These are phyloP conservation scores for Echinometra lucunter DNA, from an alignment of 53 echinoderm and acorn worm species.

Conservation along the genomic window DNA sequence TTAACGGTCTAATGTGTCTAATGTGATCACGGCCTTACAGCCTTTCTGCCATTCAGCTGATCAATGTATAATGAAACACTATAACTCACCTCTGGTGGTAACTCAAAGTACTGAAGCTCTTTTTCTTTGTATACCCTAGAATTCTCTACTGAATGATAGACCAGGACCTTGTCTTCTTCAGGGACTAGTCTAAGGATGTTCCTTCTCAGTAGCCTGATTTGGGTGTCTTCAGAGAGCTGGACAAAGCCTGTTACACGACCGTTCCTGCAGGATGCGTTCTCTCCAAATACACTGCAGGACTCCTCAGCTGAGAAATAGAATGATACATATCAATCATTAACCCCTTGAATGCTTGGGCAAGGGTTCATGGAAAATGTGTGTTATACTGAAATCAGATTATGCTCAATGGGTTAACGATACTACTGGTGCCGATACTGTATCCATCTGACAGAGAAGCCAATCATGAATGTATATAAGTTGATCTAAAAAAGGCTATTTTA, in stretches of 20 bases:
- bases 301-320: conserved; percentile 76
- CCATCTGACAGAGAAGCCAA: no score
- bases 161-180: conserved; percentile 81
- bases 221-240: conserved; percentile 72
- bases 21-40: background rate
- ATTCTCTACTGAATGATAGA: conserved; percentile 93
- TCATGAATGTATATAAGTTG: no score
- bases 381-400: no score
- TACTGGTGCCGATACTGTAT: no score
- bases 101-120: conserved; percentile 86
- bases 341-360: no score
- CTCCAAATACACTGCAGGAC: conserved; percentile 80
- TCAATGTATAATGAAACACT: background rate
- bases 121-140: conserved; percentile 86
- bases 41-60: background rate
- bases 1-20: no score
- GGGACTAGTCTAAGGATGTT: conserved; percentile 85
- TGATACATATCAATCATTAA: background rate
- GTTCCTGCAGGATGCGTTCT: conserved; percentile 71
- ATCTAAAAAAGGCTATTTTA: no score
- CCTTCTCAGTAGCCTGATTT: conserved; percentile 81
- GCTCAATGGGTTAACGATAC: no score
- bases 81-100: conserved; percentile 88
- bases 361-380: no score
- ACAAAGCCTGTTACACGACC: conserved; percentile 76